Base-by-base conservation (phyloP, 2,888 invertebrate species). In the Drosophila subquinaria region DNA sequence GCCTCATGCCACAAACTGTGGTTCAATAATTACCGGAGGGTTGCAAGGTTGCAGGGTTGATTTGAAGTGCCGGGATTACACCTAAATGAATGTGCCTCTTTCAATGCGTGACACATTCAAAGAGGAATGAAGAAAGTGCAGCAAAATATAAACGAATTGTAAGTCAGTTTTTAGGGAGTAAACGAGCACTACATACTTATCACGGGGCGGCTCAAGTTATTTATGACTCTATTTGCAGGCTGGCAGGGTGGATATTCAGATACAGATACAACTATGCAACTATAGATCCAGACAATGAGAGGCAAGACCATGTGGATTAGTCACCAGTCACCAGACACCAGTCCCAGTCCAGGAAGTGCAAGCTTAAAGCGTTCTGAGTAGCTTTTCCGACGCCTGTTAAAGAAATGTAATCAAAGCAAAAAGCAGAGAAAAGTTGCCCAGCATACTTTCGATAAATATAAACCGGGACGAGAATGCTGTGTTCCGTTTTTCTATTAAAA, bases 141-240 rank as follows among this genome's bases (percentile, higher is more conserved):
- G 30, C 51, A 15, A 11, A 56, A 55, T 63, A 43, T 56, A 48
- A 42, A 56, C 13, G 56, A 50, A 65, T 59, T 64, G 62, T 67
- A 50, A 57, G 47, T 42, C 60, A 53, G 70, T 71, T 69, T 52
- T 30, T 15, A 8, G 50, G 55, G 69, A 30, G 64, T 60, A 38
- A 56, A 36, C 27, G 43, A 23, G 35, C 23, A 11, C 43, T 40
- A 47, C 20, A 17, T 48, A 52, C 48, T 30, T 48, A 38, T 36
- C 42, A 56, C 36, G 55, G 51, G 61, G 61, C 60, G 69, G 35
- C 62, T 63, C 40, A 38, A 53, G 70, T 80, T 73, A 87, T 84
- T 84, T 87, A 87, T 87, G 78, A 70, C 88, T 87, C 66, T 61
- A 76, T 82, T 66, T 63, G 40, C 40, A n/a, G 51, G 38, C 51